These are phyloP conservation scores for Trogon melanurus DNA, from an alignment of 2,113 vertebrate species.

Conservation along the genomic window DNA sequence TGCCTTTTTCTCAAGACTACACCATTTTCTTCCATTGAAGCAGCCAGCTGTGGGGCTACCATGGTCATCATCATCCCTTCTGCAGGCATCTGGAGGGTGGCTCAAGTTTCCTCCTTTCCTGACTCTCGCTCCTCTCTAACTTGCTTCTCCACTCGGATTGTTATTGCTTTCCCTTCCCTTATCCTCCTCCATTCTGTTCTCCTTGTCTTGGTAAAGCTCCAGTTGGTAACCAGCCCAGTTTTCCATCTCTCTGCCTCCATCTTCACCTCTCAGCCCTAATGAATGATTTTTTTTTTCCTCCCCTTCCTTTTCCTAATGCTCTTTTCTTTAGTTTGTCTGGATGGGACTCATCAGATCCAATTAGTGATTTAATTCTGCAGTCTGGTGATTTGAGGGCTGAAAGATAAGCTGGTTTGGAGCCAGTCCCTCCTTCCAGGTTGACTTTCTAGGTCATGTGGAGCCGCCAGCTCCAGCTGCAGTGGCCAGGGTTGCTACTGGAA, in stretches of 20 bases:
- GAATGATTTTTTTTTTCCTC: slow-evolving; percentile 26
- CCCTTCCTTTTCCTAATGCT: slow-evolving; percentile 44
- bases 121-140: not conserved
- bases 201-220: slow-evolving; percentile 54
- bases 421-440: not conserved
- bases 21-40: not conserved
- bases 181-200: slow-evolving; percentile 31
- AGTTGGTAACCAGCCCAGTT: slow-evolving; percentile 60
- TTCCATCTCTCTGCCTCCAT: slow-evolving; percentile 62
- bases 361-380: not conserved
- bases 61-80: not conserved
- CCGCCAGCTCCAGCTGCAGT: not conserved
- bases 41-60: not conserved
- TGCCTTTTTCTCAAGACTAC: not conserved
- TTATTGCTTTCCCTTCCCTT: not conserved
- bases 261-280: slow-evolving; percentile 56
- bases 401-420: not conserved
- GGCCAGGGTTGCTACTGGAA: not conserved
- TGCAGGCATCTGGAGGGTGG: not conserved
- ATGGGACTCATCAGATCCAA: not conserved
- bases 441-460: not conserved
- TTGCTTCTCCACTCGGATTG: not conserved
- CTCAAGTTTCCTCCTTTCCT: not conserved
- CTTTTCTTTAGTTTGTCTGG: slow-evolving; percentile 18
- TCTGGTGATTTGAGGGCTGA: not conserved